Percentiles rank a stretch among this genome's conserved stretches.
phyloP scores from a whole-genome alignment of 2,888 invertebrate species.

The Nomada goodeniana region DNA sequence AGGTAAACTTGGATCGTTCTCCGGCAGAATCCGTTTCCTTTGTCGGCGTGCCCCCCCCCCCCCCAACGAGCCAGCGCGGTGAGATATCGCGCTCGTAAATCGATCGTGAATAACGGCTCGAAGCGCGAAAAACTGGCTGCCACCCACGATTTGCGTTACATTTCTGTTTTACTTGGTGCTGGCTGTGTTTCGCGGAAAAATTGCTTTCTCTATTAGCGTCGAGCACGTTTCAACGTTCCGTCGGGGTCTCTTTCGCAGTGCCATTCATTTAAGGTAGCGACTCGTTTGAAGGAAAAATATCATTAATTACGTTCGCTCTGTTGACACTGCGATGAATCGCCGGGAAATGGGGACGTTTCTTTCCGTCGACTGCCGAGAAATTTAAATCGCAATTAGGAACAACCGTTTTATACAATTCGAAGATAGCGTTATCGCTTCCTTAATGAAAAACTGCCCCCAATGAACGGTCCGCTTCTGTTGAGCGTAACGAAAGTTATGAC shows the following conservation, averaged over 20 bases:
- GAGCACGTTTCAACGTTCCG: not conserved
- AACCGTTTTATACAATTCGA: conserved; percentile 35
- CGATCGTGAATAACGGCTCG: conserved; percentile 72
- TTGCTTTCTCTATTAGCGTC: not conserved
- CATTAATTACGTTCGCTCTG: conserved; percentile 60
- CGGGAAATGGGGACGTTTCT: conserved; percentile 41
- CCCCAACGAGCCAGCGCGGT: conserved; percentile 69
- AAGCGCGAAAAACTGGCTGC: conserved; percentile 44
- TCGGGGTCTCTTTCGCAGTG: not conserved
- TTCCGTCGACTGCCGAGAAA: conserved; percentile 7
- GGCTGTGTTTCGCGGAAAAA: conserved; percentile 24
- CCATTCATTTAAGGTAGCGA: not conserved
- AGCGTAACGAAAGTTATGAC: conserved; percentile 20
- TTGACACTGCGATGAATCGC: conserved; percentile 54
- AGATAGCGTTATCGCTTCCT: conserved; percentile 34
- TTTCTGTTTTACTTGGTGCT: conserved; percentile 30
- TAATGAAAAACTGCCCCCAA: conserved; percentile 47
- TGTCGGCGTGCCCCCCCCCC: conserved; percentile 71
- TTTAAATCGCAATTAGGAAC: conserved; percentile 56
- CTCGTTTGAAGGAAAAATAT: conserved; percentile 38
- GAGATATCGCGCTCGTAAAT: conserved; percentile 74
- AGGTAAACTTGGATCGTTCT: conserved; percentile 62
- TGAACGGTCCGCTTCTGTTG: conserved; percentile 14
- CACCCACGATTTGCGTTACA: conserved; percentile 14
- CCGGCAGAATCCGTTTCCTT: conserved; percentile 72